Evolutionary conservation across 2,888 invertebrate genomes (phyloP), one percentile per base, ranked within the genome.

Genomic region (Orchestes rusci): DNA sequence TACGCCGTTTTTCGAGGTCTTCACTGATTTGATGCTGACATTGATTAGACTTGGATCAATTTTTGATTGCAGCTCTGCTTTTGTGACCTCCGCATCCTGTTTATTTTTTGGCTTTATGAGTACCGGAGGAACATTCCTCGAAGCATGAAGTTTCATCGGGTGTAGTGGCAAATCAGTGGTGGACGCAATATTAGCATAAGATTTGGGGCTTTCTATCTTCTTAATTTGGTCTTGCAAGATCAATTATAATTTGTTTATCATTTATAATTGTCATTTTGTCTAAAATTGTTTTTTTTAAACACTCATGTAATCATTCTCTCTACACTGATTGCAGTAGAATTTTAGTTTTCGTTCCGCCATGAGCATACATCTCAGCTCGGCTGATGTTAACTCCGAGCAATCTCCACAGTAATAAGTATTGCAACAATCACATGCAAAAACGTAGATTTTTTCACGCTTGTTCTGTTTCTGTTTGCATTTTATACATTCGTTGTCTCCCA

Each of bases 21-120:
- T n/a, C n/a, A 38, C 16, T 7, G 38, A 38, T 8, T 38, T 38
- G 3, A 27, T 38, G 16, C 27, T 19, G 10, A 38, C n/a, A n/a
- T n/a, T n/a, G n/a, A n/a, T n/a, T n/a, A n/a, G n/a, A n/a, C n/a
- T n/a, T n/a, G n/a, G n/a, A n/a, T n/a, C n/a, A n/a, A n/a, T n/a
- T n/a, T n/a, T n/a, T n/a, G n/a, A n/a, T n/a, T n/a, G n/a, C n/a
- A 38, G 10, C 16, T 38, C 38, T 8, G 38, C 16, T 27, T 27
- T 38, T 27, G 38, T 38, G 5, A 27, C 15, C n/a, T 38, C 38
- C n/a, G 38, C 5, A 38, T 28, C 38, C 16, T 38, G 28, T 27
- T 7, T 10, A n/a, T n/a, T n/a, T n/a, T n/a, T n/a, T n/a, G n/a
- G n/a, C n/a, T n/a, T n/a, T n/a, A n/a, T n/a, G n/a, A n/a, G n/a